These are phyloP conservation scores for Lemur catta DNA, from an alignment of 2,797 vertebrate species.

Conservation along the genomic window DNA sequence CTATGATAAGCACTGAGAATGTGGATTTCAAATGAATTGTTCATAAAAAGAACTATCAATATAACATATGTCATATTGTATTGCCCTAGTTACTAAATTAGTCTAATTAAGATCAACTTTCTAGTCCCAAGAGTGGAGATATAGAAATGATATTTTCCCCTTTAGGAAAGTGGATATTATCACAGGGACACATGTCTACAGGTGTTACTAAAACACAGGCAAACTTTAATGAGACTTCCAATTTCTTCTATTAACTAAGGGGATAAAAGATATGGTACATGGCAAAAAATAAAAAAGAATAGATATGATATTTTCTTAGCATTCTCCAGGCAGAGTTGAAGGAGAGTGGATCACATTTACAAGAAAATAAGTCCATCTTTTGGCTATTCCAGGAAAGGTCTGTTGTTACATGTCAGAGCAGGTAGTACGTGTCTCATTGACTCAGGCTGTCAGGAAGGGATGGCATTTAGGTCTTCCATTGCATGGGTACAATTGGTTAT, in stretches of 20 bases:
- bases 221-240: not conserved
- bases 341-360: not conserved
- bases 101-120: slow-evolving; percentile 32
- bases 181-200: not conserved
- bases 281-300: not conserved
- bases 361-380: not conserved
- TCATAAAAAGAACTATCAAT: slow-evolving; percentile 29
- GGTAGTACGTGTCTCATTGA: not conserved
- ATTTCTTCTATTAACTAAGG: not conserved
- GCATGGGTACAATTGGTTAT: not conserved
- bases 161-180: not conserved
- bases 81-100: slow-evolving; percentile 12
- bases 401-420: not conserved
- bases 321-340: not conserved
- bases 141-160: not conserved
- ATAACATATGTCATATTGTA: not conserved
- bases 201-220: not conserved
- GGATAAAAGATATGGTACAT: not conserved
- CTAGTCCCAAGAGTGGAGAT: not conserved
- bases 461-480: not conserved
- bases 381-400: not conserved
- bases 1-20: not conserved
- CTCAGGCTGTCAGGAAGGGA: not conserved
- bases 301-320: not conserved
- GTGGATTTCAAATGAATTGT: slow-evolving; percentile 34